Conservation (phyloP, 2,888 invertebrate genomes). For the Meloe dianella region DNA sequence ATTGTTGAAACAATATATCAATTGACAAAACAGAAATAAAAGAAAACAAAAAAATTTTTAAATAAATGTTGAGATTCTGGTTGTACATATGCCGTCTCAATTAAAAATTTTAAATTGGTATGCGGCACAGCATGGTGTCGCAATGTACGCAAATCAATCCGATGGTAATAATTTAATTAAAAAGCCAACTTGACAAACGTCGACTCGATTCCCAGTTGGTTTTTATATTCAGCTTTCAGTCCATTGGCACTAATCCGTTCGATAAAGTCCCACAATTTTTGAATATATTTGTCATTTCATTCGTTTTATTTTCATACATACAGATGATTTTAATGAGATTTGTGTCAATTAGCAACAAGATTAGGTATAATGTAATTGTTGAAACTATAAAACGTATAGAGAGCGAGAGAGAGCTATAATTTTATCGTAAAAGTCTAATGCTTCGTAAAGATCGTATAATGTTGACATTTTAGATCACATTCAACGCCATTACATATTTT, state of each 20-base stretch:
- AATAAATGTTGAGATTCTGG: not conserved
- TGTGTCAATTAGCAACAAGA: not conserved
- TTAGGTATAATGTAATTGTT: not conserved
- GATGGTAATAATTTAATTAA: constrained; percentile 47
- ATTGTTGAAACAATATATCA: not conserved
- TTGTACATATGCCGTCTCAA: constrained; percentile 15
- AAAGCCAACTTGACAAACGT: constrained; percentile 32
- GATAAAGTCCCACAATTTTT: not conserved
- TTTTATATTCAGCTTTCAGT: constrained; percentile 29
- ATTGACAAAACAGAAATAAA: not conserved
- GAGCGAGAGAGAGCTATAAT: not conserved
- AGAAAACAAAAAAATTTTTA: too few relatives aligned
- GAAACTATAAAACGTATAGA: not conserved
- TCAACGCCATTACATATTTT: constrained; percentile 4
- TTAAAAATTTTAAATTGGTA: constrained; percentile 31
- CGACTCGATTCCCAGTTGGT: constrained; percentile 28
- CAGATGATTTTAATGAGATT: too few relatives aligned
- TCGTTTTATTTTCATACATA: too few relatives aligned
- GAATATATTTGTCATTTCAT: not conserved
- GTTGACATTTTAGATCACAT: constrained; percentile 7
- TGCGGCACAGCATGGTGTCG: constrained; percentile 27
- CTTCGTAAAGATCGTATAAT: not conserved
- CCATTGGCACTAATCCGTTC: not conserved
- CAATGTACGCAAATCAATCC: constrained; percentile 47
- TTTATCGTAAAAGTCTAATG: not conserved